These are phyloP conservation scores for human (Homo sapiens) DNA, from an alignment of 2,113 vertebrate species.

Conservation along the genomic window GRCh38 chr17:37765001-37765500, in stretches of 20 bases:
- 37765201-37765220: conserved; percentile 75
- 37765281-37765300: conserved; percentile 69
- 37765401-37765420: neutral
- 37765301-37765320: conserved; percentile 60
- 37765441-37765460: neutral
- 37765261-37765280: conserved; percentile 79
- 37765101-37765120: conserved; percentile 29
- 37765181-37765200: conserved; percentile 70
- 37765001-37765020: neutral
- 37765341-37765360: neutral
- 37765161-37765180: conserved; percentile 72
- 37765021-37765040: conserved; percentile 7
- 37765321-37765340: conserved; percentile 24
- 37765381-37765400: neutral
- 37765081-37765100: conserved; percentile 59
- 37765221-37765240: conserved; percentile 78
- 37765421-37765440: neutral
- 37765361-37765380: neutral
- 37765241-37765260: conserved; percentile 73
- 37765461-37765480: neutral
- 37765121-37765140: neutral
- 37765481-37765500: neutral
- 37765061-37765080: conserved; percentile 44
- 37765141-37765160: conserved; percentile 61
- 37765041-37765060: conserved; percentile 21